Evolutionary conservation across 2,888 invertebrate genomes (phyloP).

Genomic region (Xylocampa areola): DNA sequence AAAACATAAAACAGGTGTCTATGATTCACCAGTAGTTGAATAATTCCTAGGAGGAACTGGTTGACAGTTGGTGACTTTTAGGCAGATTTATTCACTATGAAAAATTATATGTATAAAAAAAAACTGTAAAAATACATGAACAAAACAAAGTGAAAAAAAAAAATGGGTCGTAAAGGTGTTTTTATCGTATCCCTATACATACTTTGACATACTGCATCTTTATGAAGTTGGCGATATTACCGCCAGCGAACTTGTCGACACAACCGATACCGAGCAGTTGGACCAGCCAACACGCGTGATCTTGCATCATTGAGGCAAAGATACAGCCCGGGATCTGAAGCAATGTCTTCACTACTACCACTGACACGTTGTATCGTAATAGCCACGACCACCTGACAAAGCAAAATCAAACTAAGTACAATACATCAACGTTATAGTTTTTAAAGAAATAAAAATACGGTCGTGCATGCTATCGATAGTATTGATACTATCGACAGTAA

Average conservation of each 20-base stretch:
- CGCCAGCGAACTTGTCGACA: constrained; percentile 92
- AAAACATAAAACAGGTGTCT: constrained; percentile 1
- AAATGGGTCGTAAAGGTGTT: too few relatives aligned
- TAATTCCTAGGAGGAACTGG: too few relatives aligned
- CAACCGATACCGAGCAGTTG: constrained; percentile 98
- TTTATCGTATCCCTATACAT: constrained; percentile 22
- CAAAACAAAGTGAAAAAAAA: too few relatives aligned
- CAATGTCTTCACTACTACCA: constrained; percentile 96
- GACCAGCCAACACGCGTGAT: constrained; percentile 92
- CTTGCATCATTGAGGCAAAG: constrained; percentile 91
- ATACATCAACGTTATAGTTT: not conserved
- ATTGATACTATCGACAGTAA: too few relatives aligned
- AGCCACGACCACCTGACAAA: constrained; percentile 95
- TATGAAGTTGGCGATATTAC: constrained; percentile 79
- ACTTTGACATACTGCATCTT: constrained; percentile 81
- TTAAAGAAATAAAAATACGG: too few relatives aligned
- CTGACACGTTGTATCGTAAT: constrained; percentile 96
- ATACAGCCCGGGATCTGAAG: constrained; percentile 98
- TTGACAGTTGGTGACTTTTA: too few relatives aligned
- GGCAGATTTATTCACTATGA: too few relatives aligned
- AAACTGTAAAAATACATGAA: too few relatives aligned
- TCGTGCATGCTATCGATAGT: too few relatives aligned
- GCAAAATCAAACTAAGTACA: not conserved
- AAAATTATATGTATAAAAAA: too few relatives aligned
- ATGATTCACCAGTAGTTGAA: too few relatives aligned